These are phyloP conservation scores for Fregetta grallaria DNA, from an alignment of 2,113 vertebrate species.

Conservation along the genomic window DNA sequence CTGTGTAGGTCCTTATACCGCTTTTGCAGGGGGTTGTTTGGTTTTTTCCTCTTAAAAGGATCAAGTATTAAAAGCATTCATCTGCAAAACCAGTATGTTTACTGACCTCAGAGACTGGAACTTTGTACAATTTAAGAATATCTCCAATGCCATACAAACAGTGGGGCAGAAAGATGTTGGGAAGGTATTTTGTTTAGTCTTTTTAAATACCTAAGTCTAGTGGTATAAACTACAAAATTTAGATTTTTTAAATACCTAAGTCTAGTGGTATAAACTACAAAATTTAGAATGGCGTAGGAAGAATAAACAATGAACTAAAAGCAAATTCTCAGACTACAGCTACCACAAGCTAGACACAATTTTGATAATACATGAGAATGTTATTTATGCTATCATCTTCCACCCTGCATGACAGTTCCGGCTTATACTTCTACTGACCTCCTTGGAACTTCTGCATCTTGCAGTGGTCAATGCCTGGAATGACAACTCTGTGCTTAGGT, in stretches of 20 bases:
- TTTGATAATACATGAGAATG: background rate
- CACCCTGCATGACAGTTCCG: background rate
- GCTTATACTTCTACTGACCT: background rate
- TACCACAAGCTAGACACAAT: background rate
- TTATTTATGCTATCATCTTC: background rate
- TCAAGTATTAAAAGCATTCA: background rate
- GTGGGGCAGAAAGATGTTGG: background rate
- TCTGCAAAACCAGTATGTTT: background rate
- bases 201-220: background rate
- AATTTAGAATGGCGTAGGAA: background rate
- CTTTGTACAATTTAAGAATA: background rate
- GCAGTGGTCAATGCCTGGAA: background rate
- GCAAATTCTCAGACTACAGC: background rate
- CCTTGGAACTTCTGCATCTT: background rate
- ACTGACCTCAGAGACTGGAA: background rate
- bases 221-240: background rate
- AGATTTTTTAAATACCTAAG: background rate
- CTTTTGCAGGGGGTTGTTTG: background rate
- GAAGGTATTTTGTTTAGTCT: background rate
- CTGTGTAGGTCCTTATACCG: background rate
- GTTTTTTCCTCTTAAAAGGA: background rate
- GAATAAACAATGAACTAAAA: background rate
- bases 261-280: background rate
- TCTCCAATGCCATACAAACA: background rate
- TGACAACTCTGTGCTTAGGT: background rate